Percentiles rank a stretch among this genome's conserved stretches.
These are phyloP conservation scores for Adrianichthys oophorus DNA, from an alignment of 2,797 vertebrate species.

Conservation along the genomic window DNA sequence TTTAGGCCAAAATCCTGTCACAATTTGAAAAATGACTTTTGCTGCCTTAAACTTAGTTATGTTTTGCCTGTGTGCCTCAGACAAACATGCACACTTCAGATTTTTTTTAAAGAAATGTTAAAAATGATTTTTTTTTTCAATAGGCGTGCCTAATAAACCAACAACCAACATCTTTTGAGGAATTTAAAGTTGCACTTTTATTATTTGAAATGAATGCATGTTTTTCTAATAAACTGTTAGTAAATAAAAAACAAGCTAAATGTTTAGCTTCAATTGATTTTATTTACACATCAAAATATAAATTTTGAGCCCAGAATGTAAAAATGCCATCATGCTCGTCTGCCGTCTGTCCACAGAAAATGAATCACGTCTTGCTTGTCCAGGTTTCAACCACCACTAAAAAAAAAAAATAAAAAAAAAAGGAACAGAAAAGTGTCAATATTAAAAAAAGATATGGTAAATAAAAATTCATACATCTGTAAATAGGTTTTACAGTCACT, in stretches of 20 bases:
- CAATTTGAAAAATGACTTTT: no score
- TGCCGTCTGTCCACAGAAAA: constrained; percentile 13
- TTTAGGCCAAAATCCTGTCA: no score
- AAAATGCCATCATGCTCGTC: constrained; percentile 54
- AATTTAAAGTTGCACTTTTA: no score
- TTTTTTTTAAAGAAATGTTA: no score
- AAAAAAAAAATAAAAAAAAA: constrained; percentile 18
- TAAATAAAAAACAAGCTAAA: neutral
- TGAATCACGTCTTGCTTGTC: constrained; percentile 14
- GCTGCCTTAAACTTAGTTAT: no score
- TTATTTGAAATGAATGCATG: neutral
- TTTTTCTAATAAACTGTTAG: neutral
- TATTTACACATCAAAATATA: constrained; percentile 74
- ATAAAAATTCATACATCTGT: no score
- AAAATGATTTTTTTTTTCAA: no score
- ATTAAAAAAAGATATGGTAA: neutral
- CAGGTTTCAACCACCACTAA: constrained; percentile 74
- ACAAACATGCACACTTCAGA: no score
- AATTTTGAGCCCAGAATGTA: constrained; percentile 68
- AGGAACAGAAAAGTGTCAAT: neutral
- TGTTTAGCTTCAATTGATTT: constrained; percentile 42
- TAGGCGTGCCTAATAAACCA: no score
- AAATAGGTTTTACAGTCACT: no score
- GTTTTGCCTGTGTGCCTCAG: no score
- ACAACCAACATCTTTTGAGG: no score